Conservation (phyloP, 2,888 invertebrate species). For the Gastrophysa polygoni region DNA sequence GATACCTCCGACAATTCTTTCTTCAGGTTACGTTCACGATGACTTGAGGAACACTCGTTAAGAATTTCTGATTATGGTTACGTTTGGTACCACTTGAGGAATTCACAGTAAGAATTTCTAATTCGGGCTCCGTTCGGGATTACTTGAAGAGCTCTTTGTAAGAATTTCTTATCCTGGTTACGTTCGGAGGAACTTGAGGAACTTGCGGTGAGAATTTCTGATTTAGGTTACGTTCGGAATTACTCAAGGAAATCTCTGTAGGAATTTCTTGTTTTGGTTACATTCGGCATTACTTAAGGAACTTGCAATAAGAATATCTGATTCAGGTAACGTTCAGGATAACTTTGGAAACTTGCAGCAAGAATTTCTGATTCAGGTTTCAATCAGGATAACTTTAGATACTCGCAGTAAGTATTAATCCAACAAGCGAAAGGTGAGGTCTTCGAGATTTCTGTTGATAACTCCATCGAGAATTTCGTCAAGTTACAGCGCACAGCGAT, state of each 20-base stretch:
- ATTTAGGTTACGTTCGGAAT: too few species aligned
- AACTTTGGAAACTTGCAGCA: not conserved
- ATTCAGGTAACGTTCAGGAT: too few species aligned
- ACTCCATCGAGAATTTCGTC: conserved; percentile 2
- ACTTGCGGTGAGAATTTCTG: not conserved
- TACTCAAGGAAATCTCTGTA: too few species aligned
- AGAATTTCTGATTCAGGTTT: not conserved
- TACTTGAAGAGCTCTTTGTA: not conserved
- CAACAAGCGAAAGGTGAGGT: not conserved
- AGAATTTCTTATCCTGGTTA: not conserved
- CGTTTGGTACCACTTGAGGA: not conserved
- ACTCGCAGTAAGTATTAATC: not conserved
- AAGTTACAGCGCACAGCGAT: not conserved
- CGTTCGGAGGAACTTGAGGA: not conserved
- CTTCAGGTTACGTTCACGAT: too few species aligned
- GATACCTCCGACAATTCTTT: too few species aligned
- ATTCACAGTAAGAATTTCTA: not conserved
- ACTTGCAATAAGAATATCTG: too few species aligned
- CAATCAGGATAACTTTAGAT: too few species aligned
- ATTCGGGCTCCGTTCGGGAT: not conserved
- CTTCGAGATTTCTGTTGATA: not conserved
- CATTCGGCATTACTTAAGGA: too few species aligned
- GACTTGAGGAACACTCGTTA: not conserved
- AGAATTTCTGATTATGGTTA: not conserved
- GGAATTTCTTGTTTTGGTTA: too few species aligned